phyloP scores from a whole-genome alignment of 1,140 invertebrate genomes.

The Drosophila trapezifrons region DNA sequence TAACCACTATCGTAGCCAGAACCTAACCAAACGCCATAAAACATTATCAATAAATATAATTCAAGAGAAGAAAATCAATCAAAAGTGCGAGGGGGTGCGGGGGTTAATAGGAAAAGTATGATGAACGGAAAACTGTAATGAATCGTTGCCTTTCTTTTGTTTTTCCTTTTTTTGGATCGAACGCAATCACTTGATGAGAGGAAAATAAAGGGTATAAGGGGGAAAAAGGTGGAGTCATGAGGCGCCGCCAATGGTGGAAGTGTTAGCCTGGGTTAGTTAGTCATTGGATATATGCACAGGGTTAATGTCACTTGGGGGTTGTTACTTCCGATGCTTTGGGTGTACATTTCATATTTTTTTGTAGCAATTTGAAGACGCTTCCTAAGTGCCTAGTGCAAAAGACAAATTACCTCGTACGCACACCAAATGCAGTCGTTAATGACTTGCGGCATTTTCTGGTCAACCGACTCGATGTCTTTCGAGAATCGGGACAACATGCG shows the following conservation, averaged over 20 bases:
- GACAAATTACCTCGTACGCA: conserved; percentile 90
- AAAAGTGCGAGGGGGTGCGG: conserved; percentile 38
- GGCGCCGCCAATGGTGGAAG: conserved; percentile 30
- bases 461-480: conserved; percentile 91
- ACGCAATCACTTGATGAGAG: conserved; percentile 50
- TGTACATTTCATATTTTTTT: conserved; percentile 11
- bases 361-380: conserved; percentile 47
- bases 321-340: conserved; percentile 17
- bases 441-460: conserved; percentile 89
- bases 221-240: neutral
- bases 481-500: conserved; percentile 94
- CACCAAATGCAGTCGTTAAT: conserved; percentile 91
- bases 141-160: conserved; percentile 12
- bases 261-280: conserved; percentile 16
- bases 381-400: conserved; percentile 12
- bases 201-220: neutral
- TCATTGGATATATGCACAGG: conserved; percentile 14
- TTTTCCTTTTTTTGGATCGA: conserved; percentile 27
- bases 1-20: conserved; percentile 93
- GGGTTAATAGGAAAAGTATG: conserved; percentile 55
- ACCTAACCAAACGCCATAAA: conserved; percentile 86
- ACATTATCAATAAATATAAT: conserved; percentile 41
- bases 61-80: neutral
- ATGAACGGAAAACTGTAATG: conserved; percentile 41
- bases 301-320: conserved; percentile 1